Conservation (phyloP, 2,113 vertebrate species). For the Petromus typicus region DNA sequence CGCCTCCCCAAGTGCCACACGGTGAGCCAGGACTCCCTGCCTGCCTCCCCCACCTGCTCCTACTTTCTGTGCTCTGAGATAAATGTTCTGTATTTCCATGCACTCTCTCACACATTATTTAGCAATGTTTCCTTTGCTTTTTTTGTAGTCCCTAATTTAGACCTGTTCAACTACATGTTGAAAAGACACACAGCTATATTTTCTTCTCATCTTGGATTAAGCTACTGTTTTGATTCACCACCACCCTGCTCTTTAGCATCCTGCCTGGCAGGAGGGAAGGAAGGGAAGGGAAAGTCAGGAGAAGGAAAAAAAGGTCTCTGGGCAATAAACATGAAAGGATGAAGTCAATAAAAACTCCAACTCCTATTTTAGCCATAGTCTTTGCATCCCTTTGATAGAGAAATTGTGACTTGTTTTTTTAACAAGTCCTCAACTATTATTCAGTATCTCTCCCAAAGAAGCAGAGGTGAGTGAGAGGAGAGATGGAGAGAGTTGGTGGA, state of each 20-base stretch:
- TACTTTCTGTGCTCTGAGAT: neutral
- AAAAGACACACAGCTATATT: neutral
- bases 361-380: neutral
- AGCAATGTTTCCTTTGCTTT: neutral
- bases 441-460: neutral
- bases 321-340: neutral
- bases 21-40: neutral
- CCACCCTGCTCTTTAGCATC: neutral
- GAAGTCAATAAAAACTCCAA: conserved; percentile 9
- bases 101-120: neutral
- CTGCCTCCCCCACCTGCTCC: neutral
- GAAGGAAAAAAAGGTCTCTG: neutral
- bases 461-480: neutral
- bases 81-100: neutral
- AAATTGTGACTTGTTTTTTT: neutral
- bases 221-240: neutral
- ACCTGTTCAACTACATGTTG: neutral
- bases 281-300: neutral
- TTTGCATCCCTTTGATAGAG: neutral
- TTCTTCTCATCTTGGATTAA: neutral
- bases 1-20: neutral
- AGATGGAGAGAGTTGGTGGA: neutral
- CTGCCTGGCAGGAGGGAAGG: neutral
- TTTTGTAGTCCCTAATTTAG: neutral
- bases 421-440: neutral